Base-by-base conservation (phyloP, 2,888 invertebrate species). In the Eumerus sabulonum region DNA sequence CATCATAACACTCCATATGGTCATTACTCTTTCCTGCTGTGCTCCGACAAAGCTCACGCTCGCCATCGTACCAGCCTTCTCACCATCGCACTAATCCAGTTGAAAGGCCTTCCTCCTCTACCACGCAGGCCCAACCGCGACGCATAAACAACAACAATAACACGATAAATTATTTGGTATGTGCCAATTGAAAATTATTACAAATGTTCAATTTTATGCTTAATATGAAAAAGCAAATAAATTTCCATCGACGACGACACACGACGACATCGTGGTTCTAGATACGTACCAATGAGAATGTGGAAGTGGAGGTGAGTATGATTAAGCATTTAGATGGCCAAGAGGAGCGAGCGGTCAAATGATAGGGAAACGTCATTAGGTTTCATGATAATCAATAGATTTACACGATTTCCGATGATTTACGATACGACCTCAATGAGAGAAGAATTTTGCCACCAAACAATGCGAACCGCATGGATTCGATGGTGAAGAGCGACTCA, bases 371-470 rank as follows among this genome's bases (percentile, higher is more conserved):
- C 76, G 70, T 81, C 81, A 66, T 76, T 70, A 76, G 62, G 71
- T 76, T 66, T 51, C 76, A 57, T 62, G 70, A 76, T 81, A 81
- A 76, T 81, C 81, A 81, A 81, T 81, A 81, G 81, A 81, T 81
- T 76, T 76, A 81, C 81, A 81, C 81, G 81, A 81, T 81, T 71
- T 38, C 68, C 47, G 62, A 76, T 76, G 76, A 81, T 81, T 81
- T 81, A 81, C 76, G 76, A 81, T 76, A 76, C 71, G 81, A 76
- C 76, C 76, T 66, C 71, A 76, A 76, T 81, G 76, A 81, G 74
- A 36, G 70, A 40, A 51, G 59, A 60, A 64, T 47, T 27, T 40
- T 56, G 72, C 63, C 68, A 68, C 53, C 59, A 72, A 44, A 27
- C 27, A 27, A 27, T 27, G 7, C 27, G 27, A 60, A 50, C 54